A percentile compares a stretch with the other conserved stretches of the same genome.
Evolutionary conservation across 2,113 vertebrate species (phyloP).

Genomic region (Amblyornis subalaris): DNA sequence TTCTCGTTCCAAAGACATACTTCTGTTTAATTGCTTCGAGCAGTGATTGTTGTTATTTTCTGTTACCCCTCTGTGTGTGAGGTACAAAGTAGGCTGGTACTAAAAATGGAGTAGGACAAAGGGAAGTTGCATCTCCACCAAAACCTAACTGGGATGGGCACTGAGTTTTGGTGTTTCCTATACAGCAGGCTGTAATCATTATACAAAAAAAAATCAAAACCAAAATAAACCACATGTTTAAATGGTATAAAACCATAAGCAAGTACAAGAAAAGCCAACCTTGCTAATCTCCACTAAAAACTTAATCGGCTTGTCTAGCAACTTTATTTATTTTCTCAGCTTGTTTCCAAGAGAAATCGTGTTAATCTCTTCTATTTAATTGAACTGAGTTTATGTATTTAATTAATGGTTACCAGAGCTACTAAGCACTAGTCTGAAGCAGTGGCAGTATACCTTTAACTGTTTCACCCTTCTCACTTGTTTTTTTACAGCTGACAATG

Average conservation of each 20-base stretch:
- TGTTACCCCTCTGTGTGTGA: not conserved
- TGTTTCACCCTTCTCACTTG: not conserved
- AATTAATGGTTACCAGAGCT: conserved; percentile 32
- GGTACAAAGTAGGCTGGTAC: not conserved
- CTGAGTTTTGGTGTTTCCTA: not conserved
- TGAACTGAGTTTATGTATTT: not conserved
- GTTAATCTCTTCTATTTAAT: conserved; percentile 51
- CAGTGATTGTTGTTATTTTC: not conserved
- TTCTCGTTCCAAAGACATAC: not conserved
- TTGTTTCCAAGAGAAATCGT: conserved; percentile 3
- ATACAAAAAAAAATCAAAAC: not conserved
- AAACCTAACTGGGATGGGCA: not conserved
- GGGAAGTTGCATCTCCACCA: not conserved
- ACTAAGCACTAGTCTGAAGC: not conserved
- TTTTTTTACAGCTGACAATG: not conserved
- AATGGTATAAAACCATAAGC: not conserved
- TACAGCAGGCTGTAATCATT: not conserved
- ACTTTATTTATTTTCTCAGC: conserved; percentile 26
- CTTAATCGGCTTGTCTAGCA: conserved; percentile 35
- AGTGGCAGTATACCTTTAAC: not conserved
- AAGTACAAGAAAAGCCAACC: not conserved
- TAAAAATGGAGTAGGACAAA: not conserved
- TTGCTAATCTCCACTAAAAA: conserved; percentile 21
- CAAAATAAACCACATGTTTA: not conserved
- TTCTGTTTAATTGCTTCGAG: not conserved